phyloP scores from a whole-genome alignment of 2,797 vertebrate genomes.

The Sardinella longiceps region DNA sequence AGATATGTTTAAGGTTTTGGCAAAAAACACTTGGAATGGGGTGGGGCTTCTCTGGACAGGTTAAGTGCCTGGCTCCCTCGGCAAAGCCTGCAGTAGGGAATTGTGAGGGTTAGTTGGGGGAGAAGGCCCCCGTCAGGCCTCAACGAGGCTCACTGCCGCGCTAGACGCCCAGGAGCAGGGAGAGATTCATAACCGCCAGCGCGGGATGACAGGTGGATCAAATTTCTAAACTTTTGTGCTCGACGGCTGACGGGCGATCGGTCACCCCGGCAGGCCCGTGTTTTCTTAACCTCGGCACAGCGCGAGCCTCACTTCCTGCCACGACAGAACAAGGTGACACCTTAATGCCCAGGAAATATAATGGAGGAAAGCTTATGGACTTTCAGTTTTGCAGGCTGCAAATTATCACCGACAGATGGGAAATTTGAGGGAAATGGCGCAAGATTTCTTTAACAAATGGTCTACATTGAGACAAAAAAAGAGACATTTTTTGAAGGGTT shows the following conservation, averaged over 20 bases:
- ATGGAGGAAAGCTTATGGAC: constrained; percentile 67
- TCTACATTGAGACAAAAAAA: not conserved
- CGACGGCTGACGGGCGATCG: constrained; percentile 68
- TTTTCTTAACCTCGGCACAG: constrained; percentile 76
- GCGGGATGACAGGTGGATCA: constrained; percentile 76
- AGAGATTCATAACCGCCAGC: constrained; percentile 74
- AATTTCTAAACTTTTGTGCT: constrained; percentile 75
- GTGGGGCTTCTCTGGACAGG: no score
- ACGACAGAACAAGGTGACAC: constrained; percentile 70
- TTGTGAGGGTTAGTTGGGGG: constrained; percentile 55
- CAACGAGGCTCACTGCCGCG: constrained; percentile 30
- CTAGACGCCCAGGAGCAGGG: constrained; percentile 64
- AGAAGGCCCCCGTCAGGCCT: constrained; percentile 38
- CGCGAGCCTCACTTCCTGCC: constrained; percentile 76
- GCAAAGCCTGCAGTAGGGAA: not conserved
- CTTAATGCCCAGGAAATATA: constrained; percentile 74
- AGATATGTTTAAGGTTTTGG: no score
- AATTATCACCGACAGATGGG: constrained; percentile 53
- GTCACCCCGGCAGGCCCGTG: constrained; percentile 65
- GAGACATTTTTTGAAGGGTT: not conserved
- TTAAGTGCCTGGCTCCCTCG: not conserved
- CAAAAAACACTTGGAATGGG: no score
- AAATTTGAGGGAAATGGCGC: constrained; percentile 48
- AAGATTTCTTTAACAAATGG: constrained; percentile 16
- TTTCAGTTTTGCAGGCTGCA: constrained; percentile 55